Base-by-base conservation (phyloP, 2,113 vertebrate genomes). In the Fulica atra region DNA sequence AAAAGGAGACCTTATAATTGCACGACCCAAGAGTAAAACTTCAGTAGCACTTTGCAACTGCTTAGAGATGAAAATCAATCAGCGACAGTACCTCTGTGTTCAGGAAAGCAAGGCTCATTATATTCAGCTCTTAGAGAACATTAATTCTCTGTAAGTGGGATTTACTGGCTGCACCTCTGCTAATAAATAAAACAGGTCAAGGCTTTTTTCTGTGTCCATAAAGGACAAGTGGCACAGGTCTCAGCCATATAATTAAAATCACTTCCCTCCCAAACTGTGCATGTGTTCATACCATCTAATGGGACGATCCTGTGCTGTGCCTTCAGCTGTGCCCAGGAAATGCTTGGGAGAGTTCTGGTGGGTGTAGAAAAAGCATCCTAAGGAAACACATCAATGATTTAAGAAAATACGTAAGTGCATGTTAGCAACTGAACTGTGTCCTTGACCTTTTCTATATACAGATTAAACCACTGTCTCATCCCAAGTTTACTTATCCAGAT, bases 51-150 rank as follows among this genome's bases (percentile, higher is more conserved):
- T 83, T 86, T 91, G 33, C 21, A 61, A 44, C 26, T 77, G 26
- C 21, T 48, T 77, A 57, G 80, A 81, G 59, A 53, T 38, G 50
- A 88, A 86, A 95, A 96, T 92, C 72, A 73, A 83, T 70, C 72
- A 77, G 26, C 26, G 57, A 15, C 16, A 50, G 26, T 60, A 60
- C 35, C 63, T 88, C 40, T 77, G n/a, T 83, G 54, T 46, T 92
- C 73, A 70, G 54, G 59, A 92, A 92, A 61, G 38, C 25, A 70
- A 35, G 5, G 44, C 91, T 90, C 68, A 77, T 92, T 69, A 24
- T 48, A 77, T 29, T 23, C 31, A 72, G 35, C n/a, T 92, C 54
- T 81, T 76, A 70, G 8, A 79, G 36, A 90, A 38, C 42, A 42
- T 90, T 56, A 79, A 71, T 94, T 86, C 15, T 64, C 21, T 68